Percentiles rank a stretch among this genome's conserved stretches.
phyloP scores from a whole-genome alignment of 2,888 invertebrate species.

The Gryllus longicercus region DNA sequence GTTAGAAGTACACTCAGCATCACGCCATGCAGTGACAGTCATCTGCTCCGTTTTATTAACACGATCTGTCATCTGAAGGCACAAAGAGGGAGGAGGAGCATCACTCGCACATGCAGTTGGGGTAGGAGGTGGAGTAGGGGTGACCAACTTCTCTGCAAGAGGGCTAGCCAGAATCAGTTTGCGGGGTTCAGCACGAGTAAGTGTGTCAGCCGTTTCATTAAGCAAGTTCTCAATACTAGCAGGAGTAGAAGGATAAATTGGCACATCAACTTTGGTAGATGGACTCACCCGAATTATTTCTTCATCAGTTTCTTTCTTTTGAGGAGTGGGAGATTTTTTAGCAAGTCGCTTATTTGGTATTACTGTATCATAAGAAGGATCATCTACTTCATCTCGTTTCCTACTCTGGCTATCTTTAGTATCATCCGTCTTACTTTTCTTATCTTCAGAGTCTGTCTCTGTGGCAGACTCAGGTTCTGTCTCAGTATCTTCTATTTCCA shows the following conservation, averaged over 20 bases:
- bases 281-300: conserved; percentile 37
- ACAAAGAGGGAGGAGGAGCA: conserved; percentile 36
- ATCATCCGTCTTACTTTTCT: not conserved
- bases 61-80: conserved; percentile 41
- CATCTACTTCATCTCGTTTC: conserved; percentile 4
- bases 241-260: conserved; percentile 19
- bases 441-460: conserved; percentile 41
- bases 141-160: conserved; percentile 28
- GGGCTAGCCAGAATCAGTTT: conserved; percentile 27
- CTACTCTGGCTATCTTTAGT: not conserved
- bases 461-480: conserved; percentile 45
- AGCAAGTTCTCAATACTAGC: conserved; percentile 26
- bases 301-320: conserved; percentile 32
- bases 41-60: conserved; percentile 41
- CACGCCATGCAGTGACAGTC: conserved; percentile 41
- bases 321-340: conserved; percentile 12
- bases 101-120: conserved; percentile 24
- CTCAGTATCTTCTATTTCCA: conserved; percentile 51
- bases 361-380: conserved; percentile 23
- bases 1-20: conserved; percentile 42
- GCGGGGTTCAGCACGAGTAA: conserved; percentile 28
- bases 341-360: not conserved
- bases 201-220: conserved; percentile 31
- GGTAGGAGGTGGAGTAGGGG: conserved; percentile 34
- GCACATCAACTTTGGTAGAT: conserved; percentile 4